Percentiles rank a stretch among this genome's conserved stretches.
Evolutionary conservation across 1,140 invertebrate species (phyloP).

Genomic region (Cephus cinctus): DNA sequence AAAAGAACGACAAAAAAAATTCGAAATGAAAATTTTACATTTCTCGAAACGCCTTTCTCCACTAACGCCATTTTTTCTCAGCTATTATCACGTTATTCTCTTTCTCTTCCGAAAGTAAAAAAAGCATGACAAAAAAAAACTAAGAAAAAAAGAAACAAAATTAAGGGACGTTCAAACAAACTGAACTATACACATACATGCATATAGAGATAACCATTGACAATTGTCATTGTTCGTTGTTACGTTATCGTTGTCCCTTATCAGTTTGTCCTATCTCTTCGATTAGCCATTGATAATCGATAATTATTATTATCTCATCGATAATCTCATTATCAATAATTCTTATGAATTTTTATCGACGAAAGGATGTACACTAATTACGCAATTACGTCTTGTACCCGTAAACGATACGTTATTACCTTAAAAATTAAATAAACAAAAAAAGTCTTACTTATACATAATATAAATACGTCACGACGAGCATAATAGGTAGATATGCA

Average conservation of each 20-base stretch:
- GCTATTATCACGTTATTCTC: neutral
- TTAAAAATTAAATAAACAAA: slow-evolving; percentile 29
- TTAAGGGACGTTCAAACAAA: too few species aligned
- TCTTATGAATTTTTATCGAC: too few species aligned
- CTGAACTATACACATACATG: too few species aligned
- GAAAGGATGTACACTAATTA: neutral
- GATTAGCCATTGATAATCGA: neutral
- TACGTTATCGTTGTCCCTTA: slow-evolving; percentile 8
- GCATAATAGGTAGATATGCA: slow-evolving; percentile 18
- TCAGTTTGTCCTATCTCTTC: neutral
- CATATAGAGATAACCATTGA: too few species aligned
- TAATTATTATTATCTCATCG: too few species aligned
- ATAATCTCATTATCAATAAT: too few species aligned
- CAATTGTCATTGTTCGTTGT: too few species aligned
- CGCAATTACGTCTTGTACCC: neutral
- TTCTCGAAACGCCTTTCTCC: slow-evolving; percentile 19
- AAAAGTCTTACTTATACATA: slow-evolving; percentile 36
- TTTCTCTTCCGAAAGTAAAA: neutral
- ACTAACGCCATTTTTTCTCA: slow-evolving; percentile 16
- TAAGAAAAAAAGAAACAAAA: neutral
- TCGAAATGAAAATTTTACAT: neutral
- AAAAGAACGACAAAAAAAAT: slow-evolving; percentile 17
- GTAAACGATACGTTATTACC: slow-evolving; percentile 23
- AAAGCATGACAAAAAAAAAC: neutral
- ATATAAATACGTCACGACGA: slow-evolving; percentile 13